A percentile compares a stretch with the other conserved stretches of the same genome.
Conservation (phyloP, 2,113 vertebrate species). For the Gymnarchus niloticus region DNA sequence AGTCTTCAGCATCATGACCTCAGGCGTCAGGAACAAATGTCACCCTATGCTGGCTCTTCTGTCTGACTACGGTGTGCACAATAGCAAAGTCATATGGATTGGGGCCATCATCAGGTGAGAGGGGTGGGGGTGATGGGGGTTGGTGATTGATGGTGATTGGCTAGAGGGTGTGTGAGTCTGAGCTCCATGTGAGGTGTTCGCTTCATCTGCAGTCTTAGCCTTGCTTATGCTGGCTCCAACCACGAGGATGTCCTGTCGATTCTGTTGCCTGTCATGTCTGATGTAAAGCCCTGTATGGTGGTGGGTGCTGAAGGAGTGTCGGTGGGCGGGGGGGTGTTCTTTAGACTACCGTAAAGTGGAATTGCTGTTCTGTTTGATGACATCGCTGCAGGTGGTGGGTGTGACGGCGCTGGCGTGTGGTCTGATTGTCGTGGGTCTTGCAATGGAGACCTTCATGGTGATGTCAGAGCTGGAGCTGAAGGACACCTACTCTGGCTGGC, state of each 20-base stretch:
- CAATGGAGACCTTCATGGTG: constrained; percentile 96
- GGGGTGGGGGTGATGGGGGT: background rate
- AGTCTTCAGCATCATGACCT: constrained; percentile 95
- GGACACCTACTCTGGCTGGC: constrained; percentile 91
- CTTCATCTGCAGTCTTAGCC: constrained; percentile 69
- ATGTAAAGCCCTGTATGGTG: constrained; percentile 98
- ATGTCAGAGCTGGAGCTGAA: constrained; percentile 92
- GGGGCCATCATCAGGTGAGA: constrained; percentile 95
- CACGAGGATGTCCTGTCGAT: constrained; percentile 91
- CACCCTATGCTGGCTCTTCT: constrained; percentile 91
- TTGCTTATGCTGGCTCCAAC: constrained; percentile 94
- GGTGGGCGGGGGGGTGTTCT: no score
- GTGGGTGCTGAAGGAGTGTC: no score
- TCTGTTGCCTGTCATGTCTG: constrained; percentile 94
- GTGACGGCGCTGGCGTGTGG: constrained; percentile 92
- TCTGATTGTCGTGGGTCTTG: constrained; percentile 98
- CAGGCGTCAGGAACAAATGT: constrained; percentile 92
- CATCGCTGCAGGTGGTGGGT: constrained; percentile 74
- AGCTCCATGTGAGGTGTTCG: background rate
- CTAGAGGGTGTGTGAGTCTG: background rate
- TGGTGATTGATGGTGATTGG: no score
- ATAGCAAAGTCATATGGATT: constrained; percentile 95
- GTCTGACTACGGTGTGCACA: constrained; percentile 93
- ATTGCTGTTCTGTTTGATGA: background rate
- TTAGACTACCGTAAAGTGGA: no score